Evolutionary conservation across 2,797 vertebrate genomes (phyloP), one percentile per base, ranked within the genome.

Genomic region (Sebastes melanostomus): DNA sequence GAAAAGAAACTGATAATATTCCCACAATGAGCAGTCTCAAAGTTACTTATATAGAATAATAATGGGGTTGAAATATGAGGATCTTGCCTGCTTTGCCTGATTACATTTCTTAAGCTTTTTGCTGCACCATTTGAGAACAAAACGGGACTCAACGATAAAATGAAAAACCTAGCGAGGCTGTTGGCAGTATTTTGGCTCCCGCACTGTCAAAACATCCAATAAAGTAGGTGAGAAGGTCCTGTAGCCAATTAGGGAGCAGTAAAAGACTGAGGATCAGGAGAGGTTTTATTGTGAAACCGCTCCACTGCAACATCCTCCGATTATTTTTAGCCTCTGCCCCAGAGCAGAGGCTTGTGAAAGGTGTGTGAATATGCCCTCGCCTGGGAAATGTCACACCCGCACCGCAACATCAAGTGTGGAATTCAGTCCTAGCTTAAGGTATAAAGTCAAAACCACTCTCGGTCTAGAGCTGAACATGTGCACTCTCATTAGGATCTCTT

Each of bases 251-350:
- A 93, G 84, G 77, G 52, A 86, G 83, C 76, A 71, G 69, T 88
- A 92, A 92, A 90, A 82, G 65, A 78, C 80, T 70, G 24, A 42
- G 68, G 72, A 80, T 83, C 85, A n/a, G 75, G 71, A 85, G 86
- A 86, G 88, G 54, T 88, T 89, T 86, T 89, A 85, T 88, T 90
- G 87, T 87, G 78, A 88, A 88, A 86, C 65, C 25, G 66, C 75
- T 80, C 86, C 86, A 77, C 73, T 75, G 78, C 71, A 85, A 82
- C 86, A 89, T 91, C 77, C 81, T 82, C 66, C 2, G 78, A 87
- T 90, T 93, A 92, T 94, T 92, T 93, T 92, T 93, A 91, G 88
- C 87, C 71, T 56, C 72, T 73, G 75, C 86, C 87, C 81, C n/a
- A 63, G 72, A 89, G 91, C 86, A 59, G 70, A 59, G 77, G 85